Conservation (phyloP, 1,140 invertebrate genomes). For the Drosophila orosa region DNA sequence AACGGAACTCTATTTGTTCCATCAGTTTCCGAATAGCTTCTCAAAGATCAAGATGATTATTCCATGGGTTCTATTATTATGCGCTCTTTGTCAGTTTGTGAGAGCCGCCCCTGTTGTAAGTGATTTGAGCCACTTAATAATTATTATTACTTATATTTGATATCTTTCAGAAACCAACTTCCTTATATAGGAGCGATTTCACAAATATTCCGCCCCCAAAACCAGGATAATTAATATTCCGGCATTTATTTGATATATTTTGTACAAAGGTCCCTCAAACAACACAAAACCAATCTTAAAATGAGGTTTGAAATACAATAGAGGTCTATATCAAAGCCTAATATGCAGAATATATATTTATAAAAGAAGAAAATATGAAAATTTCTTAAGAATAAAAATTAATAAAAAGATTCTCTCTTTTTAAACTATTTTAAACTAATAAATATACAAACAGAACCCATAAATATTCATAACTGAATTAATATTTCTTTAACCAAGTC, state of each 20-base stretch:
- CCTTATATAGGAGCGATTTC: not conserved
- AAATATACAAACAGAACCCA: too few relatives aligned
- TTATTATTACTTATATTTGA: not conserved
- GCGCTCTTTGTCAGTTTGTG: not conserved
- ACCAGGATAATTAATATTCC: not conserved
- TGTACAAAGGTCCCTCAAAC: too few relatives aligned
- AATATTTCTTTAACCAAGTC: constrained; percentile 3
- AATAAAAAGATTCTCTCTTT: too few relatives aligned
- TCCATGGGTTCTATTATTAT: not conserved
- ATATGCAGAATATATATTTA: too few relatives aligned
- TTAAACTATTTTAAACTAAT: too few relatives aligned
- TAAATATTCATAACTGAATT: not conserved
- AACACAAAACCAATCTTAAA: too few relatives aligned
- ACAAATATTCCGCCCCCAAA: not conserved
- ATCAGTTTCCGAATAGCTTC: not conserved
- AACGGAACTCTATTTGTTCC: not conserved
- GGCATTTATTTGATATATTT: too few relatives aligned
- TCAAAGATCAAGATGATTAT: not conserved
- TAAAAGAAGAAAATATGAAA: too few relatives aligned
- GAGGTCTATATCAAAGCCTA: too few relatives aligned
- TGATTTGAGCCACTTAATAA: not conserved
- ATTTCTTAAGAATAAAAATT: too few relatives aligned
- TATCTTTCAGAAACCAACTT: not conserved
- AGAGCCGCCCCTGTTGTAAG: not conserved
- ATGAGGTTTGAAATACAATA: too few relatives aligned